Conservation (phyloP, 2,797 vertebrate species). For the Cuniculus paca region DNA sequence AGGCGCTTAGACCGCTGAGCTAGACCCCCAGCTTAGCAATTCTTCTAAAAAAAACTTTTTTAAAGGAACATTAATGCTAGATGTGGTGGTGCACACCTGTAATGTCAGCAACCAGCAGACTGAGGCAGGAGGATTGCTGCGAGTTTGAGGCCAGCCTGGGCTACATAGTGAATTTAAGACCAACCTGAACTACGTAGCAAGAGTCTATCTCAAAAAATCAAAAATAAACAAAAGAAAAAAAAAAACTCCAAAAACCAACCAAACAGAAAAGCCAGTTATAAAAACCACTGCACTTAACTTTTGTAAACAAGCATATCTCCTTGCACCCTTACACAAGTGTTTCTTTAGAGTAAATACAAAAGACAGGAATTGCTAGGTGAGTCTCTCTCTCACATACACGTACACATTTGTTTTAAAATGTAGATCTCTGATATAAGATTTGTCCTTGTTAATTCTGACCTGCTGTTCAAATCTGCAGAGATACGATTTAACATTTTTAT, state of each 20-base stretch:
- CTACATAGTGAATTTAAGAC: background rate
- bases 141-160: background rate
- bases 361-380: background rate
- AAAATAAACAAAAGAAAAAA: background rate
- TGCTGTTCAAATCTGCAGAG: conserved; percentile 23
- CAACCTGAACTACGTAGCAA: background rate
- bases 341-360: background rate
- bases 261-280: background rate
- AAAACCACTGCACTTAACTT: background rate
- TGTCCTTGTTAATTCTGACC: conserved; percentile 33
- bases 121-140: background rate
- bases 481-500: conserved; percentile 30
- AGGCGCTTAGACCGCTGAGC: too few relatives aligned
- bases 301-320: background rate
- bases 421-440: conserved; percentile 29
- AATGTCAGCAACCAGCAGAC: background rate
- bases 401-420: conserved; percentile 34
- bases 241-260: background rate
- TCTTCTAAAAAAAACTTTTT: background rate
- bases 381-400: too few relatives aligned
- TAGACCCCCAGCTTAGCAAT: background rate
- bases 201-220: background rate
- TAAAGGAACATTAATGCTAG: background rate
- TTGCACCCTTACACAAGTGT: background rate
- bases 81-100: background rate